Evolutionary conservation across 1,140 invertebrate species (phyloP).

Genomic region (Brachionus calyciflorus): DNA sequence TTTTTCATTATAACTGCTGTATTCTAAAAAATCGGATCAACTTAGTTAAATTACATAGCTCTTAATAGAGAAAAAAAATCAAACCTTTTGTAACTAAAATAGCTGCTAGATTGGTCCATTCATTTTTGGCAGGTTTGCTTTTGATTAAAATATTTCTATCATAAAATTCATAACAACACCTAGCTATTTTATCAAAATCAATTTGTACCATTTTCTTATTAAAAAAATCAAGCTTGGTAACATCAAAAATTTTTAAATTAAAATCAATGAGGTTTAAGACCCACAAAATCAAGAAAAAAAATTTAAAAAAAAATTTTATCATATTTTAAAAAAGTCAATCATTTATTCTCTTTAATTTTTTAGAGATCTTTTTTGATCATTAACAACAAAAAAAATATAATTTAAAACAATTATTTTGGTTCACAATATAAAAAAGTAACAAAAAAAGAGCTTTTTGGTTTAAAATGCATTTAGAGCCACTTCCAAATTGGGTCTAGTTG

Average conservation of each 20-base stretch:
- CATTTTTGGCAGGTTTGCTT: constrained; percentile 71
- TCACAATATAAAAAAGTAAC: too few species aligned
- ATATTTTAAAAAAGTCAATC: not conserved
- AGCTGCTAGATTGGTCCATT: constrained; percentile 80
- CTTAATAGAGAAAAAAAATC: not conserved
- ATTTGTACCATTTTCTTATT: too few species aligned
- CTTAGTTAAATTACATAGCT: too few species aligned
- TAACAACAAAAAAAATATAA: too few species aligned
- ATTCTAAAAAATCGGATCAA: too few species aligned
- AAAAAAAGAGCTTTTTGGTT: too few species aligned
- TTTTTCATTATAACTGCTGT: too few species aligned
- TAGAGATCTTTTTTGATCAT: too few species aligned
- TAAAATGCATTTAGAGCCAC: not conserved
- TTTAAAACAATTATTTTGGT: too few species aligned
- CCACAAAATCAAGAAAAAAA: too few species aligned
- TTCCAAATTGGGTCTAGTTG: constrained; percentile 46
- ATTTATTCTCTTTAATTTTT: not conserved
- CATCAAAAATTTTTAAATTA: too few species aligned
- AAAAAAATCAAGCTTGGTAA: too few species aligned
- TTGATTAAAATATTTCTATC: constrained; percentile 68
- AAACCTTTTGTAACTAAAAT: constrained; percentile 64
- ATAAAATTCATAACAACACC: constrained; percentile 67
- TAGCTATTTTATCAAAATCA: constrained; percentile 62
- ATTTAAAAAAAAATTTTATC: not conserved
- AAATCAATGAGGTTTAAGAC: not conserved